Conservation (phyloP, 2,113 vertebrate species). For the Lamprotornis superbus region DNA sequence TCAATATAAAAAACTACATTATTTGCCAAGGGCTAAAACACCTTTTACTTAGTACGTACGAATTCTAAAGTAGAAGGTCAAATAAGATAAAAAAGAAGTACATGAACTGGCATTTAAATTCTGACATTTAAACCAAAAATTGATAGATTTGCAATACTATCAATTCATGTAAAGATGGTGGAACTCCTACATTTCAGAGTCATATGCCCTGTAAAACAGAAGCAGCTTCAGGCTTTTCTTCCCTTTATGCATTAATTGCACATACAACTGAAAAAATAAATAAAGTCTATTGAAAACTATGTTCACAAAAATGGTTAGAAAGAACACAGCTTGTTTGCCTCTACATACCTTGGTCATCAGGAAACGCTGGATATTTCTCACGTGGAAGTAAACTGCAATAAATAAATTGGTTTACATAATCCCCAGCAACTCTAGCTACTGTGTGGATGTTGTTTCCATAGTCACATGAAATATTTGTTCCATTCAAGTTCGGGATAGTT, state of each 20-base stretch:
- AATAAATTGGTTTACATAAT: constrained; percentile 83
- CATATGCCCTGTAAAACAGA: neutral
- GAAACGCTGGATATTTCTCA: constrained; percentile 79
- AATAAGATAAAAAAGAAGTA: neutral
- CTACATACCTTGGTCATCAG: constrained; percentile 76
- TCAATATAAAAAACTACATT: neutral
- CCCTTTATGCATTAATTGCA: neutral
- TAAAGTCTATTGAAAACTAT: neutral
- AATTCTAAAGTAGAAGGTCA: neutral
- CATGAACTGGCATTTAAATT: neutral
- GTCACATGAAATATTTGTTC: constrained; percentile 88
- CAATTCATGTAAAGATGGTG: neutral
- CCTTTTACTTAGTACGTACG: neutral
- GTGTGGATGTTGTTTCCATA: constrained; percentile 81
- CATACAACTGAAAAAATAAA: neutral
- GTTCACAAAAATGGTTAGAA: neutral
- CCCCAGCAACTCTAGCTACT: constrained; percentile 79
- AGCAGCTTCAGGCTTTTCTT: neutral
- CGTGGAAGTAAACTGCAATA: constrained; percentile 86
- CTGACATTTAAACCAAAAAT: neutral
- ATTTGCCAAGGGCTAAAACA: neutral
- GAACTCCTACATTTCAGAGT: neutral
- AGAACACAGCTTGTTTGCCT: neutral
- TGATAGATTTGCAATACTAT: neutral
- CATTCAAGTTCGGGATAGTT: constrained; percentile 86